Percentiles rank a stretch among this genome's conserved stretches.
Conservation (phyloP, 2,888 invertebrate species). For the Nemotelus nigrinus region DNA sequence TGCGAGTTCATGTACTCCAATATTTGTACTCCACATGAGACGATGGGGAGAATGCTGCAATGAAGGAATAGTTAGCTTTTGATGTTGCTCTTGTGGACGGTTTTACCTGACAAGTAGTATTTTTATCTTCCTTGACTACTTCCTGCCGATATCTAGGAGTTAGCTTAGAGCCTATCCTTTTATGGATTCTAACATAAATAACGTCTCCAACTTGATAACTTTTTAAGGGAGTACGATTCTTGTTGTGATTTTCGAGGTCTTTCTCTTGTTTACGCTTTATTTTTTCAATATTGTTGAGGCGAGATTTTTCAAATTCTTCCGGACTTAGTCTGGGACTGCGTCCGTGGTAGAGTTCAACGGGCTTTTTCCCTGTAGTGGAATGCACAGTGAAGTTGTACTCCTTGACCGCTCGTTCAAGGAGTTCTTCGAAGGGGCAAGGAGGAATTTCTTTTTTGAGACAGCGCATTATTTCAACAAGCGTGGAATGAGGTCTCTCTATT, state of each 20-base stretch:
- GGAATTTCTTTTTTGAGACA: constrained; percentile 26
- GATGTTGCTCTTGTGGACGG: constrained; percentile 46
- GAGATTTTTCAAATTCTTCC: constrained; percentile 46
- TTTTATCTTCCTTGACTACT: constrained; percentile 47
- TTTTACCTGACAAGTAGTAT: constrained; percentile 45
- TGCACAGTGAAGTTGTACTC: constrained; percentile 48
- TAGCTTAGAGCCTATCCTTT: constrained; percentile 50
- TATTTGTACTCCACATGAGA: background rate
- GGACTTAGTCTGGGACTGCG: constrained; percentile 46
- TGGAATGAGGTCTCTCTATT: constrained; percentile 47
- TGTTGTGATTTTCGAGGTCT: constrained; percentile 49
- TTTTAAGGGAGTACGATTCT: constrained; percentile 47
- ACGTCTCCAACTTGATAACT: constrained; percentile 46
- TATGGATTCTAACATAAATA: constrained; percentile 49
- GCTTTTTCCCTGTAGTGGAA: constrained; percentile 46
- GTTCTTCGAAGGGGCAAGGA: background rate
- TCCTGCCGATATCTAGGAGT: constrained; percentile 43
- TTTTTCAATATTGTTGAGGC: constrained; percentile 46
- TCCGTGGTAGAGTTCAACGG: constrained; percentile 43
- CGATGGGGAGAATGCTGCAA: background rate
- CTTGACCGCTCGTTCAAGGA: constrained; percentile 9
- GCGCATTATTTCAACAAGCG: constrained; percentile 44
- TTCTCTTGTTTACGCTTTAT: constrained; percentile 46
- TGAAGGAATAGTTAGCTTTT: constrained; percentile 30
- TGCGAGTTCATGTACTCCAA: constrained; percentile 20